phyloP scores from a whole-genome alignment of 2,888 invertebrate genomes.

The Lasioglossum marginatum region DNA sequence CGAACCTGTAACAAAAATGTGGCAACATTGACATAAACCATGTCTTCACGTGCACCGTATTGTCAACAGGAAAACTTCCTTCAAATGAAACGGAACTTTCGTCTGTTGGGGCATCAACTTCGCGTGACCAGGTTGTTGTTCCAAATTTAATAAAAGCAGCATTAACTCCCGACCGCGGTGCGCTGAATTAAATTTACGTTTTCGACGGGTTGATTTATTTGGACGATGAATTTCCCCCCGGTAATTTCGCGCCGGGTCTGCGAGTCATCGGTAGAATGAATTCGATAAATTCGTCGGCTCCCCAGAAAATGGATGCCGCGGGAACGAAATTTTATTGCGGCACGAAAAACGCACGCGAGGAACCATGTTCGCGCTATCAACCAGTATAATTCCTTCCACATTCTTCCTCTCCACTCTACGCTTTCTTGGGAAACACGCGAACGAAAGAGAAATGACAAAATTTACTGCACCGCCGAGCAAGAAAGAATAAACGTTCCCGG shows the following conservation, averaged over 20 bases:
- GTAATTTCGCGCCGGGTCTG: conserved; percentile 15
- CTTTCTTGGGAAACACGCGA: not conserved
- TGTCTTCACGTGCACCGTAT: not conserved
- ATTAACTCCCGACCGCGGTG: not conserved
- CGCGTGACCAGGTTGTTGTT: conserved; percentile 30
- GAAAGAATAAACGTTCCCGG: conserved; percentile 4
- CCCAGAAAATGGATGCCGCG: not conserved
- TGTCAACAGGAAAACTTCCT: not conserved
- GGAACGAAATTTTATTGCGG: conserved; percentile 8
- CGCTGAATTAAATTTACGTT: conserved; percentile 44
- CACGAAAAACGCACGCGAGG: not conserved
- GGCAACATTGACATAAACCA: not conserved
- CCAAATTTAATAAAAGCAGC: conserved; percentile 48
- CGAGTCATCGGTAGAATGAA: conserved; percentile 3
- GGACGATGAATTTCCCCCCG: conserved; percentile 3
- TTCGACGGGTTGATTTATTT: conserved; percentile 39
- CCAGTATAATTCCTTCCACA: not conserved
- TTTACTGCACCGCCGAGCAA: conserved; percentile 12
- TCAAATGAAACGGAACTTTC: conserved; percentile 22
- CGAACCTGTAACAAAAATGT: not conserved
- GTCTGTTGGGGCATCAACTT: conserved; percentile 24
- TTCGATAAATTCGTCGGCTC: conserved; percentile 25
- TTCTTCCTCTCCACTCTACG: not conserved
- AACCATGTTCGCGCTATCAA: not conserved
- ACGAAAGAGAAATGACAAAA: not conserved